Conservation (phyloP, 2,113 vertebrate species). For the Sciurus niger region DNA sequence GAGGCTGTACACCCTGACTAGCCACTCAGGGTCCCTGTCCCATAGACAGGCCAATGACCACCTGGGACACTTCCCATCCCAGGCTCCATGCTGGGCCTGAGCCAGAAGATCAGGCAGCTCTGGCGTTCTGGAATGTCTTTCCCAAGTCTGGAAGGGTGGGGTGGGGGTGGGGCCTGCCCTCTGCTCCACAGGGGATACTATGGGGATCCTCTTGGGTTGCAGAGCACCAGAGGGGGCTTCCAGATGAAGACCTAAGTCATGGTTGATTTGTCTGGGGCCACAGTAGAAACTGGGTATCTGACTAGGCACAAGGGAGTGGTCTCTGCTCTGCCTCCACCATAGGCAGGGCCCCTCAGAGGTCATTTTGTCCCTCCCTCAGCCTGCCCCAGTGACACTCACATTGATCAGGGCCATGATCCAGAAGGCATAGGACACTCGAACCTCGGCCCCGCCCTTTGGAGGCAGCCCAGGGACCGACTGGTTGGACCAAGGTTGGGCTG, state of each 20-base stretch:
- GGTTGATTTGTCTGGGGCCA: neutral
- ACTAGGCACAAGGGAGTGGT: neutral
- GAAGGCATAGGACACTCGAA: slow-evolving; percentile 95
- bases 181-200: neutral
- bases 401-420: slow-evolving; percentile 99
- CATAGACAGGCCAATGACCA: neutral
- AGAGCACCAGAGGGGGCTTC: neutral
- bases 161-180: neutral
- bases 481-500: slow-evolving; percentile 83
- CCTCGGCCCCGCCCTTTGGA: slow-evolving; percentile 88
- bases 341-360: neutral
- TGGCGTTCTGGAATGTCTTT: neutral
- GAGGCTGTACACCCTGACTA: neutral
- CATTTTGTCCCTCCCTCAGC: too few species aligned
- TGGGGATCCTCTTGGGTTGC: neutral
- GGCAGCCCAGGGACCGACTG: slow-evolving; percentile 88
- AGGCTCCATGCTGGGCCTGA: neutral
- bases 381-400: slow-evolving; percentile 87
- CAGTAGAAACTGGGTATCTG: neutral
- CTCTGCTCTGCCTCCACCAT: neutral
- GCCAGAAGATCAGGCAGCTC: neutral
- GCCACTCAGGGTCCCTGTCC: rapidly evolving
- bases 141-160: neutral
- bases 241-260: neutral
- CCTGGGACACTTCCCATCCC: too few species aligned